Percentiles rank a stretch among this genome's conserved stretches.
These are phyloP conservation scores for Octopus bimaculoides DNA, from an alignment of 1,140 invertebrate genomes.

Conservation along the genomic window DNA sequence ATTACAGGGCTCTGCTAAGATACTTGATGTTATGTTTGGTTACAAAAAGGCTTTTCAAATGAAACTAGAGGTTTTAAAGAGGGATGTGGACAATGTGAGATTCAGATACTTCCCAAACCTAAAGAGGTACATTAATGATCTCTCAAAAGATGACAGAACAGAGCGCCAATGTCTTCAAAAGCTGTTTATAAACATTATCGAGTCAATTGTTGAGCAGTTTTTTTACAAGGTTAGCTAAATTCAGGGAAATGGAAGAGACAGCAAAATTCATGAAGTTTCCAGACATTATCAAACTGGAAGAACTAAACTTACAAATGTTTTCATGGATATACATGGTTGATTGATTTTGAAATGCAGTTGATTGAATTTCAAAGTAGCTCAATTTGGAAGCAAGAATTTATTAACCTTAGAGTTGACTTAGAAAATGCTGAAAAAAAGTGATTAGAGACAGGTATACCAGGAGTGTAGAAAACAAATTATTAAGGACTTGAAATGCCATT, in stretches of 20 bases:
- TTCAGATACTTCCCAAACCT: not conserved
- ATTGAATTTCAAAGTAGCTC: constrained; percentile 2
- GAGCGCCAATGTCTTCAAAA: not conserved
- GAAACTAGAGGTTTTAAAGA: not conserved
- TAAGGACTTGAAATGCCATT: not conserved
- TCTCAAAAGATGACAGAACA: not conserved
- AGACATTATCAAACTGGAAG: not conserved
- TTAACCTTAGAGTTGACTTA: not conserved
- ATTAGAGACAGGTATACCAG: too few relatives aligned
- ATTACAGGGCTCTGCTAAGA: not conserved
- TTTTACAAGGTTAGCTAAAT: not conserved
- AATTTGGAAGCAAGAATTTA: not conserved
- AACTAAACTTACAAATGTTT: not conserved
- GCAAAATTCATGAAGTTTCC: not conserved
- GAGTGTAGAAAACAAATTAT: not conserved
- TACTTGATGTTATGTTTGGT: not conserved
- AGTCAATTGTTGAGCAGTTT: not conserved
- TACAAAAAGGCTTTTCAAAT: not conserved
- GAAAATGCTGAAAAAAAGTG: not conserved
- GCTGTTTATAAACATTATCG: not conserved
- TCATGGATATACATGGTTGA: not conserved
- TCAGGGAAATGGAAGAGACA: not conserved
- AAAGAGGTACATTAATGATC: not conserved
- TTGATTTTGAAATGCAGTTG: not conserved
- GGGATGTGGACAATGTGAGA: not conserved